Evolutionary conservation across 2,113 vertebrate genomes (phyloP).

Genomic region (Emydura subglobosa): DNA sequence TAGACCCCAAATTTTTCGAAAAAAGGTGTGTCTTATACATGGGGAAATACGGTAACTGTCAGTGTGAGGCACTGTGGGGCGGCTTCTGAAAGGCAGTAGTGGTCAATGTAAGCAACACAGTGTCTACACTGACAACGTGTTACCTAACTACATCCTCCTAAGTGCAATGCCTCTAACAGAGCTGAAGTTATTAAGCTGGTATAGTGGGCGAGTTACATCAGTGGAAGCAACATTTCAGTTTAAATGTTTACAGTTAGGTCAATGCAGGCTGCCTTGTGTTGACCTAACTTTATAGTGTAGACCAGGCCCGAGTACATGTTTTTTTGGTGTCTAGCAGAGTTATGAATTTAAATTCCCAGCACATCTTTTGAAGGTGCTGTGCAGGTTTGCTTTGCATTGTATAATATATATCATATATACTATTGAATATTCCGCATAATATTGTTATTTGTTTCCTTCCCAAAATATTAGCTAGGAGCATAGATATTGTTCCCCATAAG

Average conservation of each 20-base stretch:
- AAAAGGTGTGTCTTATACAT: too few species aligned
- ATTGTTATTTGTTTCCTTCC: background rate
- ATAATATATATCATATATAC: background rate
- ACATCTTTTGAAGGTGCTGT: background rate
- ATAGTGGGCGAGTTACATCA: background rate
- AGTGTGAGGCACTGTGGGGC: background rate
- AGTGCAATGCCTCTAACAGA: background rate
- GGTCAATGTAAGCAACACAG: background rate
- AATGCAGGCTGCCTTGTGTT: background rate
- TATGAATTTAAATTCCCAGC: background rate
- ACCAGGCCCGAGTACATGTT: background rate
- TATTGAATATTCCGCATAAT: background rate
- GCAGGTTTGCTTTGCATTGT: background rate
- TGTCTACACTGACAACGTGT: background rate
- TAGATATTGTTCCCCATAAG: background rate
- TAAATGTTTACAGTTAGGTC: background rate
- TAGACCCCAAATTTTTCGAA: too few species aligned
- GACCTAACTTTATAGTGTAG: background rate
- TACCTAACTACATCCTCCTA: background rate
- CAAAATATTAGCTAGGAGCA: background rate
- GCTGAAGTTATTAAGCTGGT: background rate
- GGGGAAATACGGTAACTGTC: background rate
- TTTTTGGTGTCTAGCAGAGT: background rate
- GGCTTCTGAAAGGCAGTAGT: background rate
- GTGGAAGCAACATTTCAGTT: background rate